These are phyloP conservation scores for Malurus alboscapulatus DNA, from an alignment of 2,113 vertebrate genomes.

Conservation along the genomic window DNA sequence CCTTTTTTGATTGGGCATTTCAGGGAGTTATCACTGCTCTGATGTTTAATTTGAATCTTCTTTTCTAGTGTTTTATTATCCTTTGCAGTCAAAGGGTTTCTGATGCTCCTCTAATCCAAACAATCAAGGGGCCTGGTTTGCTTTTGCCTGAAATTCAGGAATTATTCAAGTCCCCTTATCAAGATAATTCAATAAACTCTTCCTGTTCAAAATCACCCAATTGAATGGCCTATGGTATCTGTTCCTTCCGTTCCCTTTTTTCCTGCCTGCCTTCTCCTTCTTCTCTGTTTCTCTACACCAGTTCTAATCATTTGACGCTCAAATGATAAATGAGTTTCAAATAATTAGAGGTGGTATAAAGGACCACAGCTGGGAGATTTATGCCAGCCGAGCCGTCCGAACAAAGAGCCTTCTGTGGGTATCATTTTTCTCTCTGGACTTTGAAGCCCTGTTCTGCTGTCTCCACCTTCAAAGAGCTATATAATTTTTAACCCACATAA, in stretches of 20 bases:
- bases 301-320: slow-evolving; percentile 24
- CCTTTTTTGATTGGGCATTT: not conserved
- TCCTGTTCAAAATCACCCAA: slow-evolving; percentile 42
- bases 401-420: slow-evolving; percentile 63
- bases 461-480: slow-evolving; percentile 45
- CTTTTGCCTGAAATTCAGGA: slow-evolving; percentile 23
- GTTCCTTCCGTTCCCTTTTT: slow-evolving; percentile 24
- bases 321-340: slow-evolving; percentile 56
- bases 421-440: slow-evolving; percentile 40
- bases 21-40: not conserved
- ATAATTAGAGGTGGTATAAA: slow-evolving; percentile 60
- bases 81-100: not conserved
- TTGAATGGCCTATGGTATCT: not conserved
- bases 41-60: not conserved
- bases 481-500: slow-evolving; percentile 45
- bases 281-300: slow-evolving; percentile 10
- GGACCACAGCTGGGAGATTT: slow-evolving; percentile 22
- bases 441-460: slow-evolving; percentile 33
- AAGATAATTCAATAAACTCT: slow-evolving; percentile 41
- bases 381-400: not conserved
- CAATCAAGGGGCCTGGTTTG: not conserved
- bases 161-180: slow-evolving; percentile 9
- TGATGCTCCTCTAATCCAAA: not conserved
- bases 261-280: not conserved
- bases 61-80: not conserved